Conservation (phyloP, 2,888 invertebrate species). For the Drosophila fulvimacula region DNA sequence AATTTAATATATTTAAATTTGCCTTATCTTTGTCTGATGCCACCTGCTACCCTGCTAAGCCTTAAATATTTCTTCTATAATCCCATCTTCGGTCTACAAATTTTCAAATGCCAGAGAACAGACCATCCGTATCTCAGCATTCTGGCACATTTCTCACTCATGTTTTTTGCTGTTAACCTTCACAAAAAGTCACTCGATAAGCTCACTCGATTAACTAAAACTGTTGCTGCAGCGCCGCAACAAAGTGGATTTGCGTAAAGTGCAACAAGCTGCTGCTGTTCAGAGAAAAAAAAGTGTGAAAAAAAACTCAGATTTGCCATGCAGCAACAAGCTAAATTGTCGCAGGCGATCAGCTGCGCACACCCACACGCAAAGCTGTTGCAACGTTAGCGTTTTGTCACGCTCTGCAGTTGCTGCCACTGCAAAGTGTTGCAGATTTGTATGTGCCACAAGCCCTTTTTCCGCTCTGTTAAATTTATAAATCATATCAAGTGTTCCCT, state of each 20-base stretch:
- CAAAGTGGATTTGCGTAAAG: neutral
- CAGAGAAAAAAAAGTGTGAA: neutral
- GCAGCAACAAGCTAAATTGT: constrained; percentile 24
- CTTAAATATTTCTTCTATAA: neutral
- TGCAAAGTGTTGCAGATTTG: constrained; percentile 25
- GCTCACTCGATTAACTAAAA: constrained; percentile 19
- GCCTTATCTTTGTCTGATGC: too few species aligned
- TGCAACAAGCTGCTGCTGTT: constrained; percentile 44
- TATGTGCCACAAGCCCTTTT: constrained; percentile 20
- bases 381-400: constrained; percentile 20
- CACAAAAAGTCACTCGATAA: constrained; percentile 23
- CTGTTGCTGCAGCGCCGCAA: constrained; percentile 15
- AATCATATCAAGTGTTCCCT: constrained; percentile 23
- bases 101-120: neutral
- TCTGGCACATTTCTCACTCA: constrained; percentile 1
- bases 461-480: constrained; percentile 20
- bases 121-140: neutral
- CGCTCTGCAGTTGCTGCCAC: constrained; percentile 11
- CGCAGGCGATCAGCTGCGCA: constrained; percentile 22
- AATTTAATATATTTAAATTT: too few species aligned
- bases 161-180: neutral
- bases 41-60: neutral
- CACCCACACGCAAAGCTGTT: neutral
- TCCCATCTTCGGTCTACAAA: neutral
- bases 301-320: constrained; percentile 20